These are phyloP conservation scores for Epinephelus coioides DNA, from an alignment of 2,797 vertebrate genomes.

Conservation along the genomic window DNA sequence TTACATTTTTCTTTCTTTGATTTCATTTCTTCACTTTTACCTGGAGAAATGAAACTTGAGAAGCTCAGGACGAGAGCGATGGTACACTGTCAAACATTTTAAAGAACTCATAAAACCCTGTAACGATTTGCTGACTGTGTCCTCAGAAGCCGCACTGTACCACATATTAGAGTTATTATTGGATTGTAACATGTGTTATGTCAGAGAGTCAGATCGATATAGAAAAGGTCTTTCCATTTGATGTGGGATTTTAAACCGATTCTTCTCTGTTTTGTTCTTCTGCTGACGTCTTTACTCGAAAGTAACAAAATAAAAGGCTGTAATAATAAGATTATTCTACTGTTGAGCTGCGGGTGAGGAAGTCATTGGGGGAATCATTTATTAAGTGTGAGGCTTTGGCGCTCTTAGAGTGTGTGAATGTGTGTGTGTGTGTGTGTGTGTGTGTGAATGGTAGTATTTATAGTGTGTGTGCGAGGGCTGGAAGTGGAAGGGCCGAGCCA, in stretches of 20 bases:
- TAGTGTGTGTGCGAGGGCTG: constrained; percentile 36
- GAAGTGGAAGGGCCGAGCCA: constrained; percentile 29
- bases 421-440: constrained; percentile 16
- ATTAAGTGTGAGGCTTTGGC: not conserved
- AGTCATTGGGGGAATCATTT: not conserved
- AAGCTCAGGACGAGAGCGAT: not conserved
- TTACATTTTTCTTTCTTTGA: not conserved
- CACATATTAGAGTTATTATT: not conserved
- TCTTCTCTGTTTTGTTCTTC: not conserved
- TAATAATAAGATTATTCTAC: constrained; percentile 9
- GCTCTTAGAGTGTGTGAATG: not conserved
- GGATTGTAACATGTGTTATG: not conserved
- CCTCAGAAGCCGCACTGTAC: not conserved
- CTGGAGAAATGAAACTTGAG: too few species aligned
- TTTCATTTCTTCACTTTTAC: not conserved
- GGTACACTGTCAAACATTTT: too few species aligned
- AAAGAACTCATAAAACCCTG: too few species aligned
- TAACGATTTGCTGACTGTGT: not conserved
- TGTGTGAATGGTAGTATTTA: constrained; percentile 36
- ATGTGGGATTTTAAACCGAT: not conserved
- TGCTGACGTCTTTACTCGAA: not conserved
- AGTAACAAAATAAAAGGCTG: constrained; percentile 16
- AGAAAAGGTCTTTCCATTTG: not conserved
- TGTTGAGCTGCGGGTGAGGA: not conserved
- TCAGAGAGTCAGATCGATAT: constrained; percentile 9